phyloP scores from a whole-genome alignment of 2,797 vertebrate species.

The Ispidina picta region DNA sequence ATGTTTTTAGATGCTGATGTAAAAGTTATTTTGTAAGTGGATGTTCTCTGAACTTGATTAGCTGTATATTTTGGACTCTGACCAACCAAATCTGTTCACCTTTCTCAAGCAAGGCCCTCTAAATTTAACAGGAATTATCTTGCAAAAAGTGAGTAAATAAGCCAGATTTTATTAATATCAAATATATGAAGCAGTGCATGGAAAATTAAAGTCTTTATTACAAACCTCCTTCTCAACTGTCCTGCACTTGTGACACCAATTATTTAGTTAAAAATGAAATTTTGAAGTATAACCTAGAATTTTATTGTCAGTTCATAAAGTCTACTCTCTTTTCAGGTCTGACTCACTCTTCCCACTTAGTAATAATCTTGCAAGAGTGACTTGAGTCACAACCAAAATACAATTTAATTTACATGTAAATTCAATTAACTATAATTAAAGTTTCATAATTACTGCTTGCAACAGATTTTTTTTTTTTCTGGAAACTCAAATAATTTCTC shows the following conservation, averaged over 20 bases:
- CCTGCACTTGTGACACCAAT: slow-evolving; percentile 22
- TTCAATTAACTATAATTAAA: slow-evolving; percentile 61
- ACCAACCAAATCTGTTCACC: background rate
- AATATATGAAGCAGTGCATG: background rate
- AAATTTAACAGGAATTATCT: background rate
- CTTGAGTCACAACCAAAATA: slow-evolving; percentile 32
- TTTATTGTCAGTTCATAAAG: slow-evolving; percentile 10
- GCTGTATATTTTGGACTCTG: background rate
- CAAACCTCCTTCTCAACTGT: background rate
- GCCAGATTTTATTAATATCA: background rate
- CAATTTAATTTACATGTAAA: slow-evolving; percentile 68
- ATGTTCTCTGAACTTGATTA: background rate
- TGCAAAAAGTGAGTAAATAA: background rate
- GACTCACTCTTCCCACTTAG: slow-evolving; percentile 27
- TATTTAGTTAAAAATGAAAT: slow-evolving; percentile 48
- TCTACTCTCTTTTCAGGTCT: slow-evolving; percentile 24
- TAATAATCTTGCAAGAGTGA: slow-evolving; percentile 29
- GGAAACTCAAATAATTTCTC: slow-evolving; percentile 35
- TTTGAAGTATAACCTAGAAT: slow-evolving; percentile 54
- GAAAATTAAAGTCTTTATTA: slow-evolving; percentile 22
- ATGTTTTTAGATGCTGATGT: background rate
- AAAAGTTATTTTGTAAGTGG: background rate
- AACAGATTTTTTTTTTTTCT: slow-evolving; percentile 42
- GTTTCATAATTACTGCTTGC: slow-evolving; percentile 47
- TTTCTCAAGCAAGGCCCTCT: background rate